Base-by-base conservation (phyloP, 2,888 invertebrate species). In the Alsophila aescularia region DNA sequence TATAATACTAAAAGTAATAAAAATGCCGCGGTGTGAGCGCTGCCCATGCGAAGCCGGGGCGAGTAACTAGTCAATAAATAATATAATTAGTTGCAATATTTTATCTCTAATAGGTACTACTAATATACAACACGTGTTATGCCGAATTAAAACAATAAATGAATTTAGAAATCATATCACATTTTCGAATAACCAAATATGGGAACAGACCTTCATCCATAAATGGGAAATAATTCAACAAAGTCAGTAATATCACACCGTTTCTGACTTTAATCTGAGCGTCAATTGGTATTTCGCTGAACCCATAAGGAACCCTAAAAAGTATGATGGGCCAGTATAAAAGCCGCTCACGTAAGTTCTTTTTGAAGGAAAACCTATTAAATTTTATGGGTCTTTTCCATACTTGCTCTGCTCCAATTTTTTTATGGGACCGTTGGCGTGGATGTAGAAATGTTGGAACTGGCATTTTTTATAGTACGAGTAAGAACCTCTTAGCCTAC, bases 361-460 rank as follows among this genome's bases (percentile, higher is more conserved):
- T 88, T 87, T 87, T 86, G 85, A 77, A 82, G 88, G 87, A 87
- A 90, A 89, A 79, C 86, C 84, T 89, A 90, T 90, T 87, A 89
- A 90, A 87, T 90, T 90, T 90, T 89, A 90, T 83, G 89, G 77
- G 75, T 79, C 85, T 88, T 89, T 87, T 87, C 89, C 90, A 88
- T 89, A 88, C 87, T 73, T 75, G 87, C 75, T 73, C 73, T 90
- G 90, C 89, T 90, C 90, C 88, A 90, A 87, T 90, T 90, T 90
- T n/a, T 87, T 89, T 89, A 80, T 76, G 76, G 73, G 67, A 73
- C 68, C 70, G 59, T 63, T 34, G 57, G 15, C 69, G 62, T 60
- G 60, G 59, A 55, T 51, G 12, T 48, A 18, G 43, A 54, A 14
- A 4, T 41, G 2, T 82, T 84, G 60, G 87, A 87, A 64, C 69